Conservation (phyloP, 2,113 vertebrate species). For the Lonchura striata region DNA sequence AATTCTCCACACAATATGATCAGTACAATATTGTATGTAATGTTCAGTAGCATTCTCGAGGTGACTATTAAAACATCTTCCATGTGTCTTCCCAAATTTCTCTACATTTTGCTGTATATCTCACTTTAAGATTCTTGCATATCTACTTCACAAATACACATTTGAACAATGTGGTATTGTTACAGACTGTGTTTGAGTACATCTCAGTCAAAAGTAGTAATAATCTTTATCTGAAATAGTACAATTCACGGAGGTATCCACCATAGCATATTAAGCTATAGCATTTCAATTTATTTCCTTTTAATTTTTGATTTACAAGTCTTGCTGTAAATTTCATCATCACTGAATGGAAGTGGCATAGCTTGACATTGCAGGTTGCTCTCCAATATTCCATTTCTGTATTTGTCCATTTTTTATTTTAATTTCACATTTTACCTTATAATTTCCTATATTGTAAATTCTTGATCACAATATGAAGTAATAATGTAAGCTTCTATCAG, state of each 20-base stretch:
- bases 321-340: background rate
- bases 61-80: background rate
- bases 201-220: background rate
- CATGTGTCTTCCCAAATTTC: background rate
- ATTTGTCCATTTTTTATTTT: background rate
- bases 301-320: background rate
- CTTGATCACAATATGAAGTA: background rate
- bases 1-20: background rate
- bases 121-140: background rate
- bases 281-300: constrained; percentile 28
- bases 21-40: background rate
- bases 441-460: background rate
- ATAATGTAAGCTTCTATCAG: background rate
- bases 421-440: background rate
- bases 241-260: background rate
- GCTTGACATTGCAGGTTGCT: background rate
- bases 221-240: background rate
- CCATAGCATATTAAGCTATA: background rate
- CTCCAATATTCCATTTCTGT: background rate
- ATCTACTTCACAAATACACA: background rate
- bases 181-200: constrained; percentile 6
- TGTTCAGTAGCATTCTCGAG: background rate
- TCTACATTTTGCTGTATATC: background rate
- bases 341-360: background rate
- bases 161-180: background rate